phyloP scores from a whole-genome alignment of 2,888 invertebrate species.

The Hetaerina titia region DNA sequence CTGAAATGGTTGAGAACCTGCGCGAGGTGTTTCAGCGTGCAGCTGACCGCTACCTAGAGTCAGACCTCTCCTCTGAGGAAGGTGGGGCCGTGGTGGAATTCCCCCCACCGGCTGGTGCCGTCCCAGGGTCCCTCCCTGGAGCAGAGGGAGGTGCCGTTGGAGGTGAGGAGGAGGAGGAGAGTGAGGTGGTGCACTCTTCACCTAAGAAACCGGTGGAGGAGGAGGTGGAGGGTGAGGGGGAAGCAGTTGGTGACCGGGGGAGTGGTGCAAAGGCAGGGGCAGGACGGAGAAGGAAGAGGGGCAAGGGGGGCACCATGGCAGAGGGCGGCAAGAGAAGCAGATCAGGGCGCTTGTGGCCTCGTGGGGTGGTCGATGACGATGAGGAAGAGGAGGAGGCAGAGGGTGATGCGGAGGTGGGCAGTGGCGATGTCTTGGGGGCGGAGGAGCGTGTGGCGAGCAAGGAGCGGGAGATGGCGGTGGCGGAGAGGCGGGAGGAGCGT shows the following conservation, averaged over 20 bases:
- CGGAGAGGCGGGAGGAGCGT: slow-evolving; percentile 68
- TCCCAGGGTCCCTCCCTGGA: slow-evolving; percentile 36
- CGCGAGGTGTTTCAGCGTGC: slow-evolving; percentile 89
- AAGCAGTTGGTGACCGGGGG: background rate
- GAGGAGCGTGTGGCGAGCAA: slow-evolving; percentile 68
- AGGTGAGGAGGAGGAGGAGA: slow-evolving; percentile 46
- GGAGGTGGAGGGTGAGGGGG: background rate
- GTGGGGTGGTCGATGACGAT: slow-evolving; percentile 28
- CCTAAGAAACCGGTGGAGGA: background rate
- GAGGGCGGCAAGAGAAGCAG: slow-evolving; percentile 68
- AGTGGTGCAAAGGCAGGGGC: background rate
- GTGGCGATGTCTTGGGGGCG: slow-evolving; percentile 69
- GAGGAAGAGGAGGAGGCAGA: slow-evolving; percentile 2
- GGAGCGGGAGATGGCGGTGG: slow-evolving; percentile 68
- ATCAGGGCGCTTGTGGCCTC: slow-evolving; percentile 67
- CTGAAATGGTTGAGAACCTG: slow-evolving; percentile 91
- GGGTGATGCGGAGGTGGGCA: slow-evolving; percentile 50
- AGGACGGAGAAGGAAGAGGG: slow-evolving; percentile 67
- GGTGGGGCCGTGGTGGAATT: slow-evolving; percentile 74
- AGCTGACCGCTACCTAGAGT: slow-evolving; percentile 90
- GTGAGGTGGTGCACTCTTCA: background rate
- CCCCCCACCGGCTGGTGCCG: slow-evolving; percentile 24
- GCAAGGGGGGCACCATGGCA: slow-evolving; percentile 74
- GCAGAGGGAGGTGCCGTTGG: slow-evolving; percentile 26
- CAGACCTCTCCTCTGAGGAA: slow-evolving; percentile 87